Conservation (phyloP, 2,888 invertebrate species). For the Smittia sp. region DNA sequence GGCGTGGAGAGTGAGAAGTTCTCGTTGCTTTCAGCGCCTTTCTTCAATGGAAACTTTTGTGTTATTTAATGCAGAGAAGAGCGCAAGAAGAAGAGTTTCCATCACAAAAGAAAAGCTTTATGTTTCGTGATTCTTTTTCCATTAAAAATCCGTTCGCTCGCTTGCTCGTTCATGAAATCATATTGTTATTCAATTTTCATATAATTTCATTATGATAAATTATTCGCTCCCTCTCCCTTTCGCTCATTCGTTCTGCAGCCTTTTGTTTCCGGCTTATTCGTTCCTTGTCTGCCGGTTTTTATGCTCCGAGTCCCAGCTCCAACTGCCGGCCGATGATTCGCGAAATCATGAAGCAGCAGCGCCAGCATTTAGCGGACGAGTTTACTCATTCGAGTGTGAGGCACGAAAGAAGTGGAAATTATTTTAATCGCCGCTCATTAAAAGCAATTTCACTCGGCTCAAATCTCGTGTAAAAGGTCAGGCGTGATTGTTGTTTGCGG, state of each 20-base stretch:
- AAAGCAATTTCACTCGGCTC: background rate
- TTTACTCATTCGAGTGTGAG: background rate
- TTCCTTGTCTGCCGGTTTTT: background rate
- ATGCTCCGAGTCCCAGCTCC: background rate
- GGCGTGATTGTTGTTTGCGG: conserved; percentile 1
- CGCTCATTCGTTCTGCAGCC: background rate
- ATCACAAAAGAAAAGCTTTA: conserved; percentile 17
- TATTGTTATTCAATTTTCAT: conserved; percentile 21
- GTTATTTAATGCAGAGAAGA: conserved; percentile 9
- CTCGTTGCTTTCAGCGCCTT: background rate
- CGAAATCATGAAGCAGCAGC: background rate
- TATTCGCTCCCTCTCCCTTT: background rate
- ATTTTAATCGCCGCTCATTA: conserved; percentile 27
- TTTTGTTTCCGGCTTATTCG: conserved; percentile 27
- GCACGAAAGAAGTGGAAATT: conserved; percentile 4
- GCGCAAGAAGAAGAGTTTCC: conserved; percentile 1
- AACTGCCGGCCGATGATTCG: background rate
- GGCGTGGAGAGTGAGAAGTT: conserved; percentile 12
- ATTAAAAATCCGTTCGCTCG: conserved; percentile 8
- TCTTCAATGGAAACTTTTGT: conserved; percentile 7
- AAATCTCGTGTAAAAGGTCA: conserved; percentile 15
- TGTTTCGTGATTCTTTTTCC: conserved; percentile 11
- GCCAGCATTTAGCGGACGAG: too few species aligned
- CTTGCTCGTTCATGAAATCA: conserved; percentile 13
- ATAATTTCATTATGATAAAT: conserved; percentile 23